A percentile compares a stretch with the other conserved stretches of the same genome.
These are phyloP conservation scores for Trichopoda pennipes DNA, from an alignment of 2,888 invertebrate species.

Conservation along the genomic window DNA sequence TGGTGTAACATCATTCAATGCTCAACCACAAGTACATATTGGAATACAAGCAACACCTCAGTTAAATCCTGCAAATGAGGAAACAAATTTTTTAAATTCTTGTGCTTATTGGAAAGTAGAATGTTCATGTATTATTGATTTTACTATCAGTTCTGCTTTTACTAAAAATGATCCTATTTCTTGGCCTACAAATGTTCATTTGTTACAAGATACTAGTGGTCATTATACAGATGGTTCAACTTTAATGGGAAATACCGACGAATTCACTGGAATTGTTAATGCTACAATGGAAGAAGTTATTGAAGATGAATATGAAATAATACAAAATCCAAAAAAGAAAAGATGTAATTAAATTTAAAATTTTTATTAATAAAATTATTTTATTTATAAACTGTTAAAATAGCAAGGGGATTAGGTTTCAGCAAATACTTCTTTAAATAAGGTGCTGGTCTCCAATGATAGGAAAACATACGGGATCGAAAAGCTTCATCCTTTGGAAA, in stretches of 20 bases:
- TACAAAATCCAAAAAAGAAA: background rate
- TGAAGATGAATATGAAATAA: background rate
- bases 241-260: background rate
- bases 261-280: background rate
- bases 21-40: slow-evolving; percentile 28
- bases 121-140: background rate
- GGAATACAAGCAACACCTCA: slow-evolving; percentile 25
- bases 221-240: no score
- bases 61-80: background rate
- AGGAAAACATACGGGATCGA: background rate
- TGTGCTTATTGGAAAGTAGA: background rate
- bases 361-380: background rate
- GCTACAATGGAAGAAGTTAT: background rate
- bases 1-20: slow-evolving; percentile 2
- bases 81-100: no score
- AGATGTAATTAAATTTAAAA: background rate
- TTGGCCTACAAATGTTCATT: slow-evolving; percentile 6
- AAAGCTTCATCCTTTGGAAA: slow-evolving; percentile 28
- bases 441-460: background rate
- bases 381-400: background rate
- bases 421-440: background rate
- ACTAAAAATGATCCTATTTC: background rate
- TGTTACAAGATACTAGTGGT: no score
- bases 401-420: background rate
- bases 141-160: slow-evolving; percentile 13